Conservation (phyloP, 2,888 invertebrate species). For the Cheilosia scutellata region DNA sequence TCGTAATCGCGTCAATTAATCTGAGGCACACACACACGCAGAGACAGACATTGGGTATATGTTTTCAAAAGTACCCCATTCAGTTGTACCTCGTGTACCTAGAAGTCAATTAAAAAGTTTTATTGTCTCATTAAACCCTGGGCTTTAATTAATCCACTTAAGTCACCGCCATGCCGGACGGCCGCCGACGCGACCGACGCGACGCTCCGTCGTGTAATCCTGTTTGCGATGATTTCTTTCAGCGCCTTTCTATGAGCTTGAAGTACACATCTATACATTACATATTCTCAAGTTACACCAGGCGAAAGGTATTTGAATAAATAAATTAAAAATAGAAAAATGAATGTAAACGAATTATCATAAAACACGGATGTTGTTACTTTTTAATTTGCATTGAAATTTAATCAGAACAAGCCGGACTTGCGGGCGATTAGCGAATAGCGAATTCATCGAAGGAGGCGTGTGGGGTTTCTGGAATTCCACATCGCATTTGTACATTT, state of each 20-base stretch:
- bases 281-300: conserved; percentile 2
- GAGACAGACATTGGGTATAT: background rate
- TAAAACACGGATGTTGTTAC: conserved; percentile 66
- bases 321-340: conserved; percentile 29
- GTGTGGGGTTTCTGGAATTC: conserved; percentile 50
- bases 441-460: background rate
- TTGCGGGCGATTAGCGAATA: background rate
- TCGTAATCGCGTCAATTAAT: conserved; percentile 66
- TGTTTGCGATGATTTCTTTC: conserved; percentile 35
- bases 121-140: conserved; percentile 63
- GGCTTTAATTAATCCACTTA: conserved; percentile 64
- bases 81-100: conserved; percentile 29
- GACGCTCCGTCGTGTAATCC: conserved; percentile 20
- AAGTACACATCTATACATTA: conserved; percentile 3
- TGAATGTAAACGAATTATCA: conserved; percentile 41
- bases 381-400: conserved; percentile 47
- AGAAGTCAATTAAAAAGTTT: conserved; percentile 62
- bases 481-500: conserved; percentile 45
- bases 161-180: too few species aligned
- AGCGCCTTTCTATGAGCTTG: background rate
- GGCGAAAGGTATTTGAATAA: conserved; percentile 27
- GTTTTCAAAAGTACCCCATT: background rate
- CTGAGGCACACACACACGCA: conserved; percentile 22
- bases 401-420: conserved; percentile 39
- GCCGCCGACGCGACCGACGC: too few species aligned